A percentile compares a stretch with the other conserved stretches of the same genome.
Evolutionary conservation across 2,113 vertebrate genomes (phyloP).

Genomic region (Phalacrocorax carbo): DNA sequence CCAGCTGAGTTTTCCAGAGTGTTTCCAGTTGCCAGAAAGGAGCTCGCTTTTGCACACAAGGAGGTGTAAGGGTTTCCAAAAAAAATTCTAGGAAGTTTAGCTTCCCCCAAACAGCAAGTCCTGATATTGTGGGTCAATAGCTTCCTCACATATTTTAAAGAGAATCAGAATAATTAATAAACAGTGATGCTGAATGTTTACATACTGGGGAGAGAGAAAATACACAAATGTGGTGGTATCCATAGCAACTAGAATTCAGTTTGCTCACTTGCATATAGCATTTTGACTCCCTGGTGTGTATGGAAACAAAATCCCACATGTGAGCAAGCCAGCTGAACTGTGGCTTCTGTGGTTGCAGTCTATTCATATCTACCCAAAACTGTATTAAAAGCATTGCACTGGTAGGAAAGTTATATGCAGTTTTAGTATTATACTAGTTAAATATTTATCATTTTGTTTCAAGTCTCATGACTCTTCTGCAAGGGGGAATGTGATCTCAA

Average conservation of each 20-base stretch:
- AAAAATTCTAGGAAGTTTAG: not conserved
- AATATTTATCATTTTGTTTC: not conserved
- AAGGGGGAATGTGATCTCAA: not conserved
- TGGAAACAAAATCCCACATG: slow-evolving; percentile 4
- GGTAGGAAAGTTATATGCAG: not conserved
- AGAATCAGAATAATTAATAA: not conserved
- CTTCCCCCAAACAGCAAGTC: not conserved
- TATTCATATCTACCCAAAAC: not conserved
- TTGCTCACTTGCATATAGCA: not conserved
- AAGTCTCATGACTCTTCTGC: not conserved
- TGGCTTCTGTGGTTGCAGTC: slow-evolving; percentile 1
- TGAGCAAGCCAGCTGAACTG: not conserved
- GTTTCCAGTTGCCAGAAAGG: not conserved
- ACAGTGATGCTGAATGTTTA: not conserved
- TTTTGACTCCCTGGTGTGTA: not conserved
- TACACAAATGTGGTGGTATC: not conserved
- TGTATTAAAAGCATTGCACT: not conserved
- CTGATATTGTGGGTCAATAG: not conserved
- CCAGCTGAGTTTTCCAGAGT: not conserved
- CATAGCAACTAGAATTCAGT: not conserved
- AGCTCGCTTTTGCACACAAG: not conserved
- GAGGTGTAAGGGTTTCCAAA: not conserved
- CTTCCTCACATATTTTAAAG: not conserved
- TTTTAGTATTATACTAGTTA: not conserved
- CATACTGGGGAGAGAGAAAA: not conserved